These are phyloP conservation scores for Murina feae DNA, from an alignment of 2,113 vertebrate species.

Conservation along the genomic window DNA sequence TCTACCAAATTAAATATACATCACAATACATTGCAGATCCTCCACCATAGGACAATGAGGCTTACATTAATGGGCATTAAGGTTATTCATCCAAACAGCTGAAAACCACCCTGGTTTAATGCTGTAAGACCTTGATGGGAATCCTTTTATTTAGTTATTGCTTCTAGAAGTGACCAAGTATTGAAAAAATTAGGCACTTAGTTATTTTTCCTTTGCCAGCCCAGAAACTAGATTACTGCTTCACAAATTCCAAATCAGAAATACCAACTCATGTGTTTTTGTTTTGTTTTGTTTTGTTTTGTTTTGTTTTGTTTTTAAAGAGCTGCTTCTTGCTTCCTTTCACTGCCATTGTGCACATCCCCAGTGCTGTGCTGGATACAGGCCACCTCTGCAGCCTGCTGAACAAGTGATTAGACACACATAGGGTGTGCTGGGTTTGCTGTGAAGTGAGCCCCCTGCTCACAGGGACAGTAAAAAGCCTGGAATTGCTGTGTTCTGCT, in stretches of 20 bases:
- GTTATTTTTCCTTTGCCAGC: conserved; percentile 59
- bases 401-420: background rate
- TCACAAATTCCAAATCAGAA: conserved; percentile 58
- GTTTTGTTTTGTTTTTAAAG: background rate
- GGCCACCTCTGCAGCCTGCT: background rate
- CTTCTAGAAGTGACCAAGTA: conserved; percentile 60
- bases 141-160: conserved; percentile 43
- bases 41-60: conserved; percentile 57
- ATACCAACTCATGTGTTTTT: background rate
- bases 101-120: conserved; percentile 61
- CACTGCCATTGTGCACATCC: background rate
- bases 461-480: background rate
- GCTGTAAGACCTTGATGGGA: conserved; percentile 54
- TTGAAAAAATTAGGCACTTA: conserved; percentile 65
- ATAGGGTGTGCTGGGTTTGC: background rate
- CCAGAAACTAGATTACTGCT: conserved; percentile 74
- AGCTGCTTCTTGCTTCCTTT: conserved; percentile 32
- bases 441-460: background rate
- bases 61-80: conserved; percentile 72
- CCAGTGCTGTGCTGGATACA: background rate
- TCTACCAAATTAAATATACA: conserved; percentile 70
- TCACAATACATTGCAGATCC: conserved; percentile 67
- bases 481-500: background rate
- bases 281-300: background rate
- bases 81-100: conserved; percentile 69